Evolutionary conservation across 2,888 invertebrate species (phyloP).

Genomic region (Hedychridium roseum): DNA sequence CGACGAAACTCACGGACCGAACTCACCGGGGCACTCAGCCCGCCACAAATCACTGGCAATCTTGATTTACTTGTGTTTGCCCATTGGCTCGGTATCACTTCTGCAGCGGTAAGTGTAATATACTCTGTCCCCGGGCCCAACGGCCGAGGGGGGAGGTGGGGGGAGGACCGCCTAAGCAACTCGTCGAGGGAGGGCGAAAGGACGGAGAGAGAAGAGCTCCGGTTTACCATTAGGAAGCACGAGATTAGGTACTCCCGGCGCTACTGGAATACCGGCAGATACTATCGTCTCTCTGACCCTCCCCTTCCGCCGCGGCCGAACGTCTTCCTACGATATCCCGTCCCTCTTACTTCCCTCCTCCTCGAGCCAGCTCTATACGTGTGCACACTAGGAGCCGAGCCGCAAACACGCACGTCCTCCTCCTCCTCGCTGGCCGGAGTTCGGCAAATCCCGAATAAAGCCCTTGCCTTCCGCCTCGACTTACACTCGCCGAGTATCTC

Average conservation of each 20-base stretch:
- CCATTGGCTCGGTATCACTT: slow-evolving; percentile 62
- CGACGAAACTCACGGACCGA: slow-evolving; percentile 43
- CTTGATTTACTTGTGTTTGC: slow-evolving; percentile 63
- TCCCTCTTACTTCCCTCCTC: background rate
- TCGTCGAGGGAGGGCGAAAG: no score
- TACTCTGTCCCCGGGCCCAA: slow-evolving; percentile 31
- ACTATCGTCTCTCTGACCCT: no score
- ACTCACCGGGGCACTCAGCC: slow-evolving; percentile 47
- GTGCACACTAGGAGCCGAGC: slow-evolving; percentile 1
- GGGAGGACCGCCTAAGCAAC: slow-evolving; percentile 29
- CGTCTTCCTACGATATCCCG: no score
- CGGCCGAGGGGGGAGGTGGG: slow-evolving; percentile 13
- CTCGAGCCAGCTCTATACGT: background rate
- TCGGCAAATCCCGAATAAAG: slow-evolving; percentile 32
- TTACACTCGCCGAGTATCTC: slow-evolving; percentile 8
- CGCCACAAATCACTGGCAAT: slow-evolving; percentile 62
- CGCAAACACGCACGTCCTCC: background rate
- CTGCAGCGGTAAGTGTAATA: slow-evolving; percentile 52
- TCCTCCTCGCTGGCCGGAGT: slow-evolving; percentile 8
- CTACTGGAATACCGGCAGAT: slow-evolving; percentile 18
- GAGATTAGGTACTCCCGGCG: slow-evolving; percentile 45
- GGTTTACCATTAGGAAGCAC: slow-evolving; percentile 54
- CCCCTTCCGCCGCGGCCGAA: no score
- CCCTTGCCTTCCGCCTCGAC: slow-evolving; percentile 12
- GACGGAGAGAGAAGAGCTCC: no score